A percentile compares a stretch with the other conserved stretches of the same genome.
phyloP scores from a whole-genome alignment of 2,797 vertebrate species.

The Acridotheres tristis region DNA sequence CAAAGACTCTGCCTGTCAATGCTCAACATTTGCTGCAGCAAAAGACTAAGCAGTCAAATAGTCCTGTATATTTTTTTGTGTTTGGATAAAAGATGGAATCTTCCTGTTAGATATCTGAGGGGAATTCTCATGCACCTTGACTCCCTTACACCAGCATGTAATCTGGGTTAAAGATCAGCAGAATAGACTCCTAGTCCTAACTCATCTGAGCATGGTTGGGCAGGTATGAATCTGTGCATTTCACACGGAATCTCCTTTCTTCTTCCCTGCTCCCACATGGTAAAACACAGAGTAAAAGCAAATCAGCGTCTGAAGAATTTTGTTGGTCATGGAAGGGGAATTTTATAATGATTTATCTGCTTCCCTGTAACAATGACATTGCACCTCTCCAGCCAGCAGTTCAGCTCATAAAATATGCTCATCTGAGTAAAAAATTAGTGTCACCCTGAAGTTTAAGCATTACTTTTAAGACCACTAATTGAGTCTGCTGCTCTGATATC shows the following conservation, averaged over 20 bases:
- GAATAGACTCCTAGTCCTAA: background rate
- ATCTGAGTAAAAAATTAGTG: background rate
- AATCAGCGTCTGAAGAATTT: background rate
- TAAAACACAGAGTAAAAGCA: background rate
- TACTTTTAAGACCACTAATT: conserved; percentile 34
- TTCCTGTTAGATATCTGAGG: background rate
- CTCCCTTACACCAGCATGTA: background rate
- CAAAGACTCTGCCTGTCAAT: background rate
- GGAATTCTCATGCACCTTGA: background rate
- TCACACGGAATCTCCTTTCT: background rate
- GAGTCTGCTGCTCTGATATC: conserved; percentile 42
- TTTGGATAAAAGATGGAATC: background rate
- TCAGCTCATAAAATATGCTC: background rate
- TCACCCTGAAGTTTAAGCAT: background rate
- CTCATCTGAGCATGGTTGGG: background rate
- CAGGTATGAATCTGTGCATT: background rate
- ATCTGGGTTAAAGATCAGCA: background rate
- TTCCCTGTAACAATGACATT: background rate
- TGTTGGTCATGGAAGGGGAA: background rate
- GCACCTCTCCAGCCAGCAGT: background rate
- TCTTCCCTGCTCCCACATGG: background rate
- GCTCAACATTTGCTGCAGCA: background rate
- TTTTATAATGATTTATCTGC: background rate
- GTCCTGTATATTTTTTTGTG: background rate
- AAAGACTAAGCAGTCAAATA: background rate